Evolutionary conservation across 1,140 invertebrate species (phyloP).

Genomic region (Octopus sinensis): DNA sequence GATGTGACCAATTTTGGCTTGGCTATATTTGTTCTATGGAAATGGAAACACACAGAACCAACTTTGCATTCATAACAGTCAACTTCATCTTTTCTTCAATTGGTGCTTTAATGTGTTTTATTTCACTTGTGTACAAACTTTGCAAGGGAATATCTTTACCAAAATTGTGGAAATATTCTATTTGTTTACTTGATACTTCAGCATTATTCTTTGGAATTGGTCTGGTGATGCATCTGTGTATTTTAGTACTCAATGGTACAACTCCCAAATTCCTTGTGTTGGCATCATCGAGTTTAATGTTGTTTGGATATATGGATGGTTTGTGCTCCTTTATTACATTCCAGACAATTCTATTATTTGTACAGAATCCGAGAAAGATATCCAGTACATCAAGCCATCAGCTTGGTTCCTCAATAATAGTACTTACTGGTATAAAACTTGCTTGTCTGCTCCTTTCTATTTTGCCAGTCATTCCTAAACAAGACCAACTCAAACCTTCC

Average conservation of each 20-base stretch:
- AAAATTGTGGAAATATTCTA: not conserved
- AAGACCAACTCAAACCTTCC: not conserved
- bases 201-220: not conserved
- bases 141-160: not conserved
- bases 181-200: conserved; percentile 4
- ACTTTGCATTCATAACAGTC: not conserved
- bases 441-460: conserved; percentile 1
- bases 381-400: not conserved
- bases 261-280: not conserved
- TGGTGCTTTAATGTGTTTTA: not conserved
- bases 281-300: not conserved
- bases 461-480: not conserved
- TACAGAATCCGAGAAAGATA: conserved; percentile 4
- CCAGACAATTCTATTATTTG: conserved; percentile 5
- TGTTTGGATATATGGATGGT: conserved; percentile 7
- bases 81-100: not conserved
- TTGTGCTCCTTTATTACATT: not conserved
- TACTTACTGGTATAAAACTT: not conserved
- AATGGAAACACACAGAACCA: not conserved
- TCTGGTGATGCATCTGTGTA: not conserved
- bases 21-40: no score
- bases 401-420: not conserved
- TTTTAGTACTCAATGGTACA: not conserved
- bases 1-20: no score
- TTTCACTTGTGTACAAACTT: not conserved